These are phyloP conservation scores for Trogon surrucura DNA, from an alignment of 2,113 vertebrate genomes.

Conservation along the genomic window DNA sequence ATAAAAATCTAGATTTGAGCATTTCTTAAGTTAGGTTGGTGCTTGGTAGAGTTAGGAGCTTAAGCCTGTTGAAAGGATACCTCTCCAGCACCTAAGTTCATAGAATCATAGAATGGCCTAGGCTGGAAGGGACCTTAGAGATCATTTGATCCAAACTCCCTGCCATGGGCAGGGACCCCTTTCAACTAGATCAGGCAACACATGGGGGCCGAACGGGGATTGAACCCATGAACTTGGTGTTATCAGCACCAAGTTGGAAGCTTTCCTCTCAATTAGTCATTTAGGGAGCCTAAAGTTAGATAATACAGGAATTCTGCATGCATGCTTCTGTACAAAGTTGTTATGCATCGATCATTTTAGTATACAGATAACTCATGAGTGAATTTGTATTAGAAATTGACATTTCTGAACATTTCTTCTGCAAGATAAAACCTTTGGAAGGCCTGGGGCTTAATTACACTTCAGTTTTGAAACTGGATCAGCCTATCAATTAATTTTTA, in stretches of 20 bases:
- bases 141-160: too few relatives aligned
- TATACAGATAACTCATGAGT: not conserved
- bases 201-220: too few relatives aligned
- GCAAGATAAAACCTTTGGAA: not conserved
- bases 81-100: not conserved
- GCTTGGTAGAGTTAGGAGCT: not conserved
- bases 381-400: not conserved
- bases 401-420: not conserved
- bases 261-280: not conserved
- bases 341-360: not conserved
- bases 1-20: not conserved
- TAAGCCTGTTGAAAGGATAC: not conserved
- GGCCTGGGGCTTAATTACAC: not conserved
- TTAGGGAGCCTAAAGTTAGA: not conserved
- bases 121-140: too few relatives aligned
- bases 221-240: too few relatives aligned
- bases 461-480: not conserved
- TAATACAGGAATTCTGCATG: not conserved
- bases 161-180: too few relatives aligned
- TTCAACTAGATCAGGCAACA: too few relatives aligned
- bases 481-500: not conserved
- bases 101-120: not conserved
- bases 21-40: not conserved
- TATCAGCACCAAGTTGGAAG: not conserved
- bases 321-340: not conserved